A percentile compares a stretch with the other conserved stretches of the same genome.
These are phyloP conservation scores for Stenotaenia linearis DNA, from an alignment of 2,888 invertebrate species.

Conservation along the genomic window DNA sequence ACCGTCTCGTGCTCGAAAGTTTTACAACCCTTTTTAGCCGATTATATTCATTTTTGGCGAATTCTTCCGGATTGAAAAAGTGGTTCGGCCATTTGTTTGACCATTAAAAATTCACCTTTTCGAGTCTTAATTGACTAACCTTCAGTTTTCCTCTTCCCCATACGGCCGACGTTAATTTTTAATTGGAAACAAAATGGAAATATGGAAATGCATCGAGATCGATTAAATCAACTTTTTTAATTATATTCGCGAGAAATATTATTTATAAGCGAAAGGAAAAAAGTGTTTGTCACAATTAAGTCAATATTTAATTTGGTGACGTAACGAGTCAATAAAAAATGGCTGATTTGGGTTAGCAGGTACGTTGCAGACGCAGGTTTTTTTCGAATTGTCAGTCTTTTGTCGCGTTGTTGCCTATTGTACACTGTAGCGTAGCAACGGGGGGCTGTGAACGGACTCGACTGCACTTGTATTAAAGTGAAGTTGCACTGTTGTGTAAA, in stretches of 20 bases:
- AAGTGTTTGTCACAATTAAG: neutral
- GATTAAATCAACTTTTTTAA: conserved; percentile 3
- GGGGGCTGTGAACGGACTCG: conserved; percentile 19
- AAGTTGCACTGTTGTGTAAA: conserved; percentile 10
- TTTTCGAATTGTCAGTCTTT: conserved; percentile 1
- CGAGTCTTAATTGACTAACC: neutral
- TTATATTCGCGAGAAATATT: too few species aligned
- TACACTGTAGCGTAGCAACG: conserved; percentile 18
- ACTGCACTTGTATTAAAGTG: conserved; percentile 9
- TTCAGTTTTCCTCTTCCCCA: neutral
- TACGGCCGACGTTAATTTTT: neutral
- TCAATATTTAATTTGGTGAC: neutral
- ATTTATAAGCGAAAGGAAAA: too few species aligned
- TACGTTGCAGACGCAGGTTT: neutral
- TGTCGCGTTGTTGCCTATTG: conserved; percentile 23
- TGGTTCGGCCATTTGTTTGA: neutral
- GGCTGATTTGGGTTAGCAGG: neutral
- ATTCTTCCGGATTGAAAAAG: neutral
- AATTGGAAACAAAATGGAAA: neutral
- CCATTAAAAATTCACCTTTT: conserved; percentile 16
- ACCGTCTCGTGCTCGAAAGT: neutral
- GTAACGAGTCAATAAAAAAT: neutral
- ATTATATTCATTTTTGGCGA: neutral
- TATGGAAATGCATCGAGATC: neutral
- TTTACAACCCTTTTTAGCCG: neutral